These are phyloP conservation scores for Pocillopora damicornis DNA, from an alignment of 64 coral and sea anemone genomes.

Conservation along the genomic window DNA sequence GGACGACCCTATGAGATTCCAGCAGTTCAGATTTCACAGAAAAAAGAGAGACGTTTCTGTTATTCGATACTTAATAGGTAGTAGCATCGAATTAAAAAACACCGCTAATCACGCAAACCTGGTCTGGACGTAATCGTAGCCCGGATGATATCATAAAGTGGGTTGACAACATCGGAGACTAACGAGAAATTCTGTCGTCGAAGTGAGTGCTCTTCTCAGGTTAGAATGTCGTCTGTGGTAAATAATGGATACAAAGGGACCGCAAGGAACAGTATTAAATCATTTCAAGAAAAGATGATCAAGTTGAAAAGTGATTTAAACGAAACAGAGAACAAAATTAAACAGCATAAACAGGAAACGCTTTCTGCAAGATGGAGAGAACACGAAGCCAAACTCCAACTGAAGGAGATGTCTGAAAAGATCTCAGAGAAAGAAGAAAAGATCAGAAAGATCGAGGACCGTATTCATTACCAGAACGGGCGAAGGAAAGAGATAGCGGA, in stretches of 20 bases:
- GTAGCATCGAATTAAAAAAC: not conserved
- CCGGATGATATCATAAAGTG: not conserved
- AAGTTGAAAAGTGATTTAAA: slow-evolving; percentile 7
- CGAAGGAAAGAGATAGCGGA: slow-evolving; percentile 25
- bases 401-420: slow-evolving; percentile 29
- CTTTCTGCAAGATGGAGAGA: slow-evolving; percentile 19
- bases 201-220: not conserved
- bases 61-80: not conserved
- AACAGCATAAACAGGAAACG: slow-evolving; percentile 7
- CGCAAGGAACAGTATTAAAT: not conserved
- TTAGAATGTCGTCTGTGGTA: not conserved
- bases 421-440: slow-evolving; percentile 2
- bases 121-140: not conserved
- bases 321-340: slow-evolving; percentile 19
- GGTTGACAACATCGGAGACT: too few species aligned
- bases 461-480: slow-evolving; percentile 3
- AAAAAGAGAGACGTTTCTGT: not conserved
- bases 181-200: slow-evolving; percentile 2
- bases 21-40: not conserved
- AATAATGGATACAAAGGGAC: not conserved
- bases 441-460: not conserved
- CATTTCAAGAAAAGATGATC: slow-evolving; percentile 30
- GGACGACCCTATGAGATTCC: too few species aligned
- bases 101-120: not conserved
- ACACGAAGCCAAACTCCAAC: slow-evolving; percentile 13